Evolutionary conservation across 2,888 invertebrate species (phyloP).

Genomic region (Brachylomia viminalis): DNA sequence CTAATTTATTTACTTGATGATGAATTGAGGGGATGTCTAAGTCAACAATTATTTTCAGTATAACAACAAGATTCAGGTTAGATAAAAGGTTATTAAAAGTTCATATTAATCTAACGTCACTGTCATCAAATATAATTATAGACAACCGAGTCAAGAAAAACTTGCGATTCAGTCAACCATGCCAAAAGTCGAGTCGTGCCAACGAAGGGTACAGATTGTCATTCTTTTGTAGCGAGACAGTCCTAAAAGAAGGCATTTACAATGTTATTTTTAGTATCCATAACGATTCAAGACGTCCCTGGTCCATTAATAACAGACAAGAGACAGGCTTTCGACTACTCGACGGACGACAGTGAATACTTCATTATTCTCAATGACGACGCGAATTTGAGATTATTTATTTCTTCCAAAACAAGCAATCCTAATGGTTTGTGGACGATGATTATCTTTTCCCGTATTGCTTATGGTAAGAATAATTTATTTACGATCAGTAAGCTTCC

Average conservation of each 20-base stretch:
- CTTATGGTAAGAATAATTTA: not conserved
- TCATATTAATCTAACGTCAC: no score
- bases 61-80: no score
- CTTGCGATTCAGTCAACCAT: not conserved
- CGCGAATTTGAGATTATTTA: not conserved
- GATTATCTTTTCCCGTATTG: not conserved
- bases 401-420: not conserved
- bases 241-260: constrained; percentile 70
- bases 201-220: constrained; percentile 72
- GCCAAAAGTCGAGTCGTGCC: constrained; percentile 42
- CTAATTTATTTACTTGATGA: not conserved
- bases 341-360: constrained; percentile 72
- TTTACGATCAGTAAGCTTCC: not conserved
- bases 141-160: not conserved
- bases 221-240: constrained; percentile 68
- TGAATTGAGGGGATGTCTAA: not conserved
- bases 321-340: constrained; percentile 72
- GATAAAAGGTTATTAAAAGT: not conserved
- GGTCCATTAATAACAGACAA: constrained; percentile 76
- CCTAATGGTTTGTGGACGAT: not conserved
- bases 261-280: constrained; percentile 78
- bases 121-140: not conserved
- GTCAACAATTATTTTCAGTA: not conserved
- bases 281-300: constrained; percentile 71
- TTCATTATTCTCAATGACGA: constrained; percentile 78